Percentiles rank a stretch among this genome's conserved stretches.
These are phyloP conservation scores for Notarius lentiginosus DNA, from an alignment of 2,113 vertebrate genomes.

Conservation along the genomic window DNA sequence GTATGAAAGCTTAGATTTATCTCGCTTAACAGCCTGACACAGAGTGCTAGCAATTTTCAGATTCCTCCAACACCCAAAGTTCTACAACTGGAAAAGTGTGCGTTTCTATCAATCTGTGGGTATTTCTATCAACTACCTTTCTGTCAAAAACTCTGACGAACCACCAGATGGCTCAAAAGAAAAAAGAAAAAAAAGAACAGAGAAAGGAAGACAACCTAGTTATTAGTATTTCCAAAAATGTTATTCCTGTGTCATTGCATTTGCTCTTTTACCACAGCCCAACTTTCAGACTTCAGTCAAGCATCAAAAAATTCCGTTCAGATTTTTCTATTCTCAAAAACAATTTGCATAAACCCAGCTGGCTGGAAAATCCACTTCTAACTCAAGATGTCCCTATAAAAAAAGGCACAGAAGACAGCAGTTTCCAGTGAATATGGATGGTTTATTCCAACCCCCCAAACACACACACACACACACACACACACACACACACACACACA, in stretches of 20 bases:
- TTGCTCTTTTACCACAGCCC: background rate
- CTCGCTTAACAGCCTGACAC: background rate
- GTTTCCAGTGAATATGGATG: background rate
- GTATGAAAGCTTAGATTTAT: background rate
- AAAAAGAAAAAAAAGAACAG: background rate
- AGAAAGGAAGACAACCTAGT: constrained; percentile 9
- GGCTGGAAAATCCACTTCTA: background rate
- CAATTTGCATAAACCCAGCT: background rate
- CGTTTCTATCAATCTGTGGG: background rate
- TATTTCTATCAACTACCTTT: background rate
- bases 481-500: too few species aligned
- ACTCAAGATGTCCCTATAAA: background rate
- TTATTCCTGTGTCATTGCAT: background rate
- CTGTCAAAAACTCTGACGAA: background rate
- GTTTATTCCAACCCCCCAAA: background rate
- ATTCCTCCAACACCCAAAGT: background rate
- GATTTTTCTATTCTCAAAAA: background rate
- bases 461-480: accelerated
- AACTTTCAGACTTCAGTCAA: constrained; percentile 2
- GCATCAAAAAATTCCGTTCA: background rate
- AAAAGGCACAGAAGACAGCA: background rate
- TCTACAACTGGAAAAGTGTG: background rate
- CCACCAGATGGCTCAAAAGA: background rate
- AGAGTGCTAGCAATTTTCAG: background rate
- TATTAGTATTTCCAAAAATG: background rate